Base-by-base conservation (phyloP, 2,113 vertebrate genomes). In the Lophius piscatorius region DNA sequence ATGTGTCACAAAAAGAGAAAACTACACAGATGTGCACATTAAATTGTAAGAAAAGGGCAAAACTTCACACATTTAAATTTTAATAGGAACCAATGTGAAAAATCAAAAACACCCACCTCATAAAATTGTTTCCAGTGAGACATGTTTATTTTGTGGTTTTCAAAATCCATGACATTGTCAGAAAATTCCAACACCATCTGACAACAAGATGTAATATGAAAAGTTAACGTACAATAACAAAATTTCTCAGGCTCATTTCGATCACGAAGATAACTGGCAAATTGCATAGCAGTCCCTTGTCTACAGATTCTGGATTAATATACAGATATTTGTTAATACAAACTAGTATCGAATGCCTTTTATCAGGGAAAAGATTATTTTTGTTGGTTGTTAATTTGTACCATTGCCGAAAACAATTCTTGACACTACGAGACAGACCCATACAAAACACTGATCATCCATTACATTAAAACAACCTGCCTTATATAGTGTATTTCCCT, bases 121-220 rank as follows among this genome's bases (percentile, higher is more conserved):
- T 93, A 88, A 87, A 98, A 98, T 49, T 94, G 93, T 70, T 98
- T 98, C 80, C 95, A 64, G 4, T 95, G 94, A 44, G 94, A 76
- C 36, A 87, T 69, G 68, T 93, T 97, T 54, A 90, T 92, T 81
- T 96, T 94, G 81, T 93, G 91, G 46, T 89, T 92, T 85, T 96
- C 94, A n/a, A 95, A 92, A 81, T 94, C 93, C 82, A 95, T 82
- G 75, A 94, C 79, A 26, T 92, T 92, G 76, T 98, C 96, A 65
- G 95, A 91, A 91, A 99, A 98, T 74, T 98, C 96, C 95, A 99
- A 98, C 90, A 99, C 96, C 96, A 98, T 97, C 96, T 99, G 72
- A 44, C 63, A 16, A 83, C 51, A 74, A 77, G 17, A 70, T 1
- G 66, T 0, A 18, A 51, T 1, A 41, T 3, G 70, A n/a, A 18